Evolutionary conservation across 1,140 invertebrate species (phyloP).

Genomic region (Portunus trituberculatus): DNA sequence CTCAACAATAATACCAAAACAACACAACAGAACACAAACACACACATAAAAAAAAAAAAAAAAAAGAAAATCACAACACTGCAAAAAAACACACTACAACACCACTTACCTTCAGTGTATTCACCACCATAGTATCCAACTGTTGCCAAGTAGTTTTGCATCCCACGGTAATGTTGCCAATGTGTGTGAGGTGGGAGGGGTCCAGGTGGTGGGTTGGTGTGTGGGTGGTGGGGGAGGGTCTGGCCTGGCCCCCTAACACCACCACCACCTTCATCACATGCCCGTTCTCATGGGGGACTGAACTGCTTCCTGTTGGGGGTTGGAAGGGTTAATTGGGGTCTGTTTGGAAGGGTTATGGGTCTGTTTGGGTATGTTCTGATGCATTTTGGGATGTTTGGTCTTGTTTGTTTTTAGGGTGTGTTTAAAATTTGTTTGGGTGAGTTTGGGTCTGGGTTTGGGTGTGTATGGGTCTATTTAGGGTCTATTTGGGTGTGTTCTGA

Average conservation of each 20-base stretch:
- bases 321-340: no score
- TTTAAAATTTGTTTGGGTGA: no score
- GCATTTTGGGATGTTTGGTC: no score
- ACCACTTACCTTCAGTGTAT: constrained; percentile 59
- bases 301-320: neutral
- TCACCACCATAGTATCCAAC: constrained; percentile 49
- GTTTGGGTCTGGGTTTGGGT: no score
- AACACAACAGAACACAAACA: neutral
- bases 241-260: neutral
- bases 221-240: no score
- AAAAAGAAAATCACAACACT: neutral
- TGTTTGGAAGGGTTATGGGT: no score
- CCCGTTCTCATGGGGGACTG: constrained; percentile 1
- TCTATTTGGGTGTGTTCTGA: no score
- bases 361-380: no score
- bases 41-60: neutral
- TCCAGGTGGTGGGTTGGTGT: no score
- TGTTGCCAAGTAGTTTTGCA: constrained; percentile 67
- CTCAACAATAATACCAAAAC: neutral
- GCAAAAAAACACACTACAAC: neutral
- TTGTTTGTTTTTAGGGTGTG: no score
- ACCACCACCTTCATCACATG: constrained; percentile 58
- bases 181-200: constrained; percentile 41
- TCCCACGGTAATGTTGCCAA: constrained; percentile 60
- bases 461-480: no score